phyloP scores from a whole-genome alignment of 1,140 invertebrate genomes.

The Chironomus tepperi region DNA sequence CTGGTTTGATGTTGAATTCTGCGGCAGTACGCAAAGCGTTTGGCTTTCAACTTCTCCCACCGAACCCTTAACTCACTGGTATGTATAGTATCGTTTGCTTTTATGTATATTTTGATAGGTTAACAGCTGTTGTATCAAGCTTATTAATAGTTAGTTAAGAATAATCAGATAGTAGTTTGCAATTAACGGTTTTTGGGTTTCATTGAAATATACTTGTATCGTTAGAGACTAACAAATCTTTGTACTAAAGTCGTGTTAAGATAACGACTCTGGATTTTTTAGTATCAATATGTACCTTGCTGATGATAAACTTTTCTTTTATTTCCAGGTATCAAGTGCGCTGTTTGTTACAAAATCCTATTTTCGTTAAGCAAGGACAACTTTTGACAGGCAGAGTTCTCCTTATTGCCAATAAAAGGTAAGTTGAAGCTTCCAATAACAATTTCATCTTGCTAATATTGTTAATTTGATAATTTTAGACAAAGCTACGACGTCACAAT shows the following conservation, averaged over 20 bases:
- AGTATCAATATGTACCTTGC: too few species aligned
- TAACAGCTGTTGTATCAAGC: too few species aligned
- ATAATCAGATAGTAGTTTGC: too few species aligned
- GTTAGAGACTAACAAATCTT: too few species aligned
- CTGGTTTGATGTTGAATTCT: slow-evolving; percentile 99
- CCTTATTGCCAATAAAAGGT: slow-evolving; percentile 88
- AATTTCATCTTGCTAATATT: too few species aligned
- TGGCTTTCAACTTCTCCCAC: slow-evolving; percentile 98
- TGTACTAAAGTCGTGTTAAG: too few species aligned
- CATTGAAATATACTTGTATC: too few species aligned
- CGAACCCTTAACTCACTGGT: slow-evolving; percentile 97
- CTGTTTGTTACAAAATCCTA: slow-evolving; percentile 86
- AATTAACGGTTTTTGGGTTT: background rate
- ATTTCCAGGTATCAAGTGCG: slow-evolving; percentile 78
- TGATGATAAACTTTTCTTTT: too few species aligned
- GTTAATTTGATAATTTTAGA: slow-evolving; percentile 38
- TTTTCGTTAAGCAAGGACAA: slow-evolving; percentile 93
- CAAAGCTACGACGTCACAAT: slow-evolving; percentile 99
- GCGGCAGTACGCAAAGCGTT: slow-evolving; percentile 79
- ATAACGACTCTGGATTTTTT: too few species aligned
- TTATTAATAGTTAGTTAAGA: too few species aligned
- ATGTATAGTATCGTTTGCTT: background rate
- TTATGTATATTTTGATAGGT: too few species aligned
- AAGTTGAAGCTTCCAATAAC: too few species aligned
- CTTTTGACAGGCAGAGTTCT: slow-evolving; percentile 78